phyloP scores from a whole-genome alignment of 2,888 invertebrate genomes.

The Scaptomyza reducta region DNA sequence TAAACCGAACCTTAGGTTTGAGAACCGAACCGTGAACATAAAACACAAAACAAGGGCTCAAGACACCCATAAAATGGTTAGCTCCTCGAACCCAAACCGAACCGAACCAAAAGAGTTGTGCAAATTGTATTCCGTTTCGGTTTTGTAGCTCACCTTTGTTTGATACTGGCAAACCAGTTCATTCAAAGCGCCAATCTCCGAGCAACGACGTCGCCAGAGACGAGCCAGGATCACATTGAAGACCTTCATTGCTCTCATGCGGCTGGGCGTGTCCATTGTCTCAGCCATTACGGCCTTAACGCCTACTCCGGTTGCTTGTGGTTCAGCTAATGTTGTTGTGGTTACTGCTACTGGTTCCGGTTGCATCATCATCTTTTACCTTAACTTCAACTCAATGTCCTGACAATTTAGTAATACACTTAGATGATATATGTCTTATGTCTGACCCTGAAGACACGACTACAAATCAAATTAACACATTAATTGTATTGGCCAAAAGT shows the following conservation, averaged over 20 bases:
- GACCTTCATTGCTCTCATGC: constrained; percentile 32
- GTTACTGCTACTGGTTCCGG: not conserved
- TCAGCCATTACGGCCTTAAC: not conserved
- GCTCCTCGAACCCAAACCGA: too few relatives aligned
- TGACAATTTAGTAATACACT: not conserved
- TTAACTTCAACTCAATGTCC: not conserved
- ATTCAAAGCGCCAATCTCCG: constrained; percentile 34
- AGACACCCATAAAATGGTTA: too few relatives aligned
- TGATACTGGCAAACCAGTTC: constrained; percentile 25
- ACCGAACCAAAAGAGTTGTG: too few relatives aligned
- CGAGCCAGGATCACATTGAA: constrained; percentile 35
- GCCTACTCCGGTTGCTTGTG: not conserved
- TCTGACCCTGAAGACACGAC: not conserved
- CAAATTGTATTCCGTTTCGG: too few relatives aligned
- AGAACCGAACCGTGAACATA: too few relatives aligned
- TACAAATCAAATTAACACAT: not conserved
- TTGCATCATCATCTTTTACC: not conserved
- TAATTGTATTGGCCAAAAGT: not conserved
- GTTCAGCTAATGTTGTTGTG: not conserved
- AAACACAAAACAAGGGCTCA: too few relatives aligned
- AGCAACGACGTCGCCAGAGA: constrained; percentile 47
- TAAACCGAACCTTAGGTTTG: too few relatives aligned
- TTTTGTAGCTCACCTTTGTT: constrained; percentile 19
- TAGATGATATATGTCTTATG: too few relatives aligned
- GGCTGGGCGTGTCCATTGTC: constrained; percentile 29